A percentile compares a stretch with the other conserved stretches of the same genome.
Conservation (phyloP, 2,113 vertebrate species). For the Saccopteryx leptura region DNA sequence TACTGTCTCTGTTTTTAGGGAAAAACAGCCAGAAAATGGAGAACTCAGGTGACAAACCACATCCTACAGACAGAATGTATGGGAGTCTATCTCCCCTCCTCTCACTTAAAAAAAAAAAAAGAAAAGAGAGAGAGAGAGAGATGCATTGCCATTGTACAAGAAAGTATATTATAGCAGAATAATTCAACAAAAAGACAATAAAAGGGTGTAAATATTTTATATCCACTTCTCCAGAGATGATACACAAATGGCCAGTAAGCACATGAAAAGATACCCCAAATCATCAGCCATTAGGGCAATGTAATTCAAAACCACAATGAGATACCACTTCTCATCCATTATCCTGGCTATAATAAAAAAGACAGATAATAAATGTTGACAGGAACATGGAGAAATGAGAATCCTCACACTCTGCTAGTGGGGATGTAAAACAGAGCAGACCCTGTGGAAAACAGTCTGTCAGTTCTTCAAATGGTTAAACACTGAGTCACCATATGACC, state of each 20-base stretch:
- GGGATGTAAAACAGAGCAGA: neutral
- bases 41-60: neutral
- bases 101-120: no score
- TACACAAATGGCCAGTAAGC: neutral
- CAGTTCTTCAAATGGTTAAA: neutral
- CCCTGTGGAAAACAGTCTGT: neutral
- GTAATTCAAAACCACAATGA: neutral
- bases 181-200: slow-evolving; percentile 12
- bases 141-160: neutral
- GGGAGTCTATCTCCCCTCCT: no score
- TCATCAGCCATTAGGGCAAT: neutral
- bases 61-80: neutral
- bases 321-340: neutral
- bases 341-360: neutral
- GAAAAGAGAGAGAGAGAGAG: neutral
- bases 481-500: neutral
- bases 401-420: neutral
- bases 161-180: neutral
- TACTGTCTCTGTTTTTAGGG: neutral
- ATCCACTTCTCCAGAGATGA: slow-evolving; percentile 14
- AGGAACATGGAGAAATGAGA: neutral
- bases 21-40: neutral
- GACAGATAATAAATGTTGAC: neutral
- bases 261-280: neutral
- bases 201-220: neutral